These are phyloP conservation scores for Calonectris borealis DNA, from an alignment of 2,113 vertebrate species.

Conservation along the genomic window DNA sequence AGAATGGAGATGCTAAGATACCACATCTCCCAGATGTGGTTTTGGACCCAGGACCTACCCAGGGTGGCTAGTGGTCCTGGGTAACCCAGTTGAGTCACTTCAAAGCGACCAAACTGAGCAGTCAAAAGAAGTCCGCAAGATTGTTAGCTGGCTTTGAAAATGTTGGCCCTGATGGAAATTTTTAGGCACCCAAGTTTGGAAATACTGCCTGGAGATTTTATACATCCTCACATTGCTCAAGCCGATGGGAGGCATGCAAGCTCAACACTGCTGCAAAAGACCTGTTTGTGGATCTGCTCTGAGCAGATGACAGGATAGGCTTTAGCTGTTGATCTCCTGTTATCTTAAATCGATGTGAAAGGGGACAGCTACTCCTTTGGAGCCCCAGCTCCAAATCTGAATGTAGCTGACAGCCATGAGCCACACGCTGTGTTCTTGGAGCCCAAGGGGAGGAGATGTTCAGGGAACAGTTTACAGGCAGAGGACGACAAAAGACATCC, in stretches of 20 bases:
- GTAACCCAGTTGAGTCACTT: background rate
- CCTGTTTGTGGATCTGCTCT: background rate
- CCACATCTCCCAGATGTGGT: background rate
- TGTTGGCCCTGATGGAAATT: background rate
- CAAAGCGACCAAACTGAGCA: background rate
- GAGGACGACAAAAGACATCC: background rate
- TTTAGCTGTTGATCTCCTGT: background rate
- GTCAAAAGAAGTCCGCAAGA: background rate
- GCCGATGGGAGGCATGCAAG: background rate
- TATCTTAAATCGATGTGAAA: background rate
- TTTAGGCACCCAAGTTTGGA: background rate
- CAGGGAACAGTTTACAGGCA: background rate
- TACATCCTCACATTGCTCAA: background rate
- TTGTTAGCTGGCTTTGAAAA: background rate
- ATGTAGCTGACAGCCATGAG: background rate
- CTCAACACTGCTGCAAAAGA: background rate
- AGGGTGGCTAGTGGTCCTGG: background rate
- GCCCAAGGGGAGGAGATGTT: background rate
- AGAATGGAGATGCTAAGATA: background rate
- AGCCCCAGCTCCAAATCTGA: background rate
- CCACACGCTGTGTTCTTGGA: background rate
- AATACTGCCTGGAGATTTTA: background rate
- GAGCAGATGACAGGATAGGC: background rate
- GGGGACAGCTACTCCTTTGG: background rate
- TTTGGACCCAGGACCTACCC: background rate